phyloP scores from a whole-genome alignment of 2,113 vertebrate species.

The Lycaon pictus region DNA sequence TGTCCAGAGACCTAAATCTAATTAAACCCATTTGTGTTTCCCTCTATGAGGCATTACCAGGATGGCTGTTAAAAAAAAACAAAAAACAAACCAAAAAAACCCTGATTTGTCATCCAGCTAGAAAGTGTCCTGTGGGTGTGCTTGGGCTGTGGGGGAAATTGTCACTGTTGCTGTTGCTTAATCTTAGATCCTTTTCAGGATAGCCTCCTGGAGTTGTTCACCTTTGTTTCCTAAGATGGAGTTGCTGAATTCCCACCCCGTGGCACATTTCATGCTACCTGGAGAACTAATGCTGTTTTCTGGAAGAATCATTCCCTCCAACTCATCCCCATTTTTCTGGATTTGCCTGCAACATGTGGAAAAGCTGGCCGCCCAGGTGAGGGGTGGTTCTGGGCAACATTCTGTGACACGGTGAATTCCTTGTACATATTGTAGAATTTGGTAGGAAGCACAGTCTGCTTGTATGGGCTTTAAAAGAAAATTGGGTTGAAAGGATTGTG shows the following conservation, averaged over 20 bases:
- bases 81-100: background rate
- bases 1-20: background rate
- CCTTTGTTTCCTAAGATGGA: background rate
- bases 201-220: background rate
- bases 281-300: slow-evolving; percentile 19
- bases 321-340: background rate
- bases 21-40: background rate
- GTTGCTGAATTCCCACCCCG: background rate
- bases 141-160: background rate
- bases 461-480: slow-evolving; percentile 12
- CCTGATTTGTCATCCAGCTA: background rate
- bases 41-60: background rate
- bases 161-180: background rate
- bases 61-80: slow-evolving; percentile 26
- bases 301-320: background rate
- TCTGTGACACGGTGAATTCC: background rate
- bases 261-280: background rate
- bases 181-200: background rate
- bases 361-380: background rate
- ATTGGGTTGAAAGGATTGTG: background rate
- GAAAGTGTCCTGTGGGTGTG: background rate
- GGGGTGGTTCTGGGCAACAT: background rate
- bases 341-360: background rate
- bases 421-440: background rate
- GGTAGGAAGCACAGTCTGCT: background rate